These are phyloP conservation scores for Chymomyza fuscimana DNA, from an alignment of 2,888 invertebrate genomes.

Conservation along the genomic window DNA sequence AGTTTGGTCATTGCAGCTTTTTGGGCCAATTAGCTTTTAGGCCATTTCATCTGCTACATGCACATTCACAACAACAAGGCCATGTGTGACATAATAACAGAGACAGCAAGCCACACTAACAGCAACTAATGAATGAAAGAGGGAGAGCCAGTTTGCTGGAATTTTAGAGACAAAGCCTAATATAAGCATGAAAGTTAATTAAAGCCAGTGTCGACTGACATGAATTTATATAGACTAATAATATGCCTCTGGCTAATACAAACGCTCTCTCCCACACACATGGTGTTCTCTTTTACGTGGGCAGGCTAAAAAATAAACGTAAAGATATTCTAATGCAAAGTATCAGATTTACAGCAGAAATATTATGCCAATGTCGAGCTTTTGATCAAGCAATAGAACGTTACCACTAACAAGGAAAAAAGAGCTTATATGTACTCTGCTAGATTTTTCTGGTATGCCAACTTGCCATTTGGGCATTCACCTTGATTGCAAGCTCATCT, in stretches of 20 bases:
- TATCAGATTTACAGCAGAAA: no score
- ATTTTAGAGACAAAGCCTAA: conserved; percentile 58
- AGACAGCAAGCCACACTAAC: background rate
- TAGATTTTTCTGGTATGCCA: no score
- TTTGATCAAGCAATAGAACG: no score
- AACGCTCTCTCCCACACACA: background rate
- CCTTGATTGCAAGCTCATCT: no score
- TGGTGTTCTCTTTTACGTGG: no score
- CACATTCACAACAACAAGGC: conserved; percentile 16
- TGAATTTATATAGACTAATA: conserved; percentile 73
- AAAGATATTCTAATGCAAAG: no score
- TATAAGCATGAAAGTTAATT: conserved; percentile 73
- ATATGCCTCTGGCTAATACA: conserved; percentile 56
- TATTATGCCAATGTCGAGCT: no score
- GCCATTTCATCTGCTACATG: background rate
- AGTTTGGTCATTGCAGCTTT: conserved; percentile 29
- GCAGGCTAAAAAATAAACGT: no score
- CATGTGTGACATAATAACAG: conserved; percentile 3
- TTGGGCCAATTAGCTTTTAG: conserved; percentile 12
- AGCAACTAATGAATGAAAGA: background rate
- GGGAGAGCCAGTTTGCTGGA: conserved; percentile 7
- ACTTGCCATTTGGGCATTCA: no score
- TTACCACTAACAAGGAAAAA: no score
- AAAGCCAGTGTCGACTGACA: conserved; percentile 70
- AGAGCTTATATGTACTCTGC: no score